Evolutionary conservation across 2,797 vertebrate species (phyloP), one percentile per base, ranked within the genome.

Genomic region (Moxostoma hubbsi): DNA sequence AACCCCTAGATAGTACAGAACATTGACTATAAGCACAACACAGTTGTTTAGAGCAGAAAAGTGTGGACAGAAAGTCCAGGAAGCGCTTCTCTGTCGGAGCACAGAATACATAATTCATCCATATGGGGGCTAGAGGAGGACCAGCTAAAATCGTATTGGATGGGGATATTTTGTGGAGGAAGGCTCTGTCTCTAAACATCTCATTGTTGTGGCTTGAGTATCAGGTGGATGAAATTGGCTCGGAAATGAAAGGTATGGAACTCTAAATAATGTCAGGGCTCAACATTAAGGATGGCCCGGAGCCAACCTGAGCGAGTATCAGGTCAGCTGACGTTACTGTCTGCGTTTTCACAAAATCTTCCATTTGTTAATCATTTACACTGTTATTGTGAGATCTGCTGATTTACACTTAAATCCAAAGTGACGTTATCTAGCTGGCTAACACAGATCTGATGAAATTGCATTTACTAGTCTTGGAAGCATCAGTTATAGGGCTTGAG

Each of bases 141-240:
- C 76, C 76, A 70, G 76, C 11, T 6, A 4, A 78, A 70, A 71
- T 62, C 11, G 63, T 76, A 68, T 18, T 67, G 74, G 9, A 70
- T 2, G 58, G 67, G 49, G 75, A 66, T 18, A 15, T 62, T 62
- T 77, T 68, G 66, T 62, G 66, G 36, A 46, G 76, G 50, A 70
- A 53, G 15, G 65, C 50, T 77, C 54, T 16, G 64, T 68, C 75
- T 69, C 75, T 62, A 68, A 69, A 77, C 65, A 62, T 62, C 62
- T 81, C 76, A 82, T 24, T 63, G 64, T 69, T 78, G 72, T 53
- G 43, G 46, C 55, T 46, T 1, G 46, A 81, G 72, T 63, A 61
- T 61, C 68, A 50, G 77, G 78, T 55, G 57, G 46, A 74, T 80
- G 65, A 70, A 80, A 73, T 61, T 47, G 73, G 69, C 69, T 65